Evolutionary conservation across 2,888 invertebrate genomes (phyloP).

Genomic region (Oxystoma pomonae): DNA sequence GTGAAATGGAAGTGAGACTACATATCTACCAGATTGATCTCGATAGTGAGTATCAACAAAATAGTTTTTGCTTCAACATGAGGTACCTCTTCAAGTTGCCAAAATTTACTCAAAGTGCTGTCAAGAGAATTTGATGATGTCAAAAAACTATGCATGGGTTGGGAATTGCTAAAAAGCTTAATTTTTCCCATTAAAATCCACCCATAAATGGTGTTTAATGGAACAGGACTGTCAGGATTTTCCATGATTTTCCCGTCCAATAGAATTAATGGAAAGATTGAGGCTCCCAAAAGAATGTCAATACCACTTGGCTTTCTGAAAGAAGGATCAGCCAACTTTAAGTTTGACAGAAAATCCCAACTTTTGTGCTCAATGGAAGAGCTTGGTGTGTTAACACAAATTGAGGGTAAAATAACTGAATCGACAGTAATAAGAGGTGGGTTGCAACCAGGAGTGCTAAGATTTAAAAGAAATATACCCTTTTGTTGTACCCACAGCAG

Average conservation of each 20-base stretch:
- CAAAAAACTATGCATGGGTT: neutral
- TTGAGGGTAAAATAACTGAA: constrained; percentile 1
- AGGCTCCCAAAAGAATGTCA: neutral
- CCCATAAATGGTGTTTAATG: neutral
- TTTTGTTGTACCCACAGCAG: neutral
- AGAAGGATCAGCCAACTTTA: neutral
- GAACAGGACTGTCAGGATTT: neutral
- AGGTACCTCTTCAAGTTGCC: neutral
- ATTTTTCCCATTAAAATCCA: neutral
- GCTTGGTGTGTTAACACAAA: constrained; percentile 1
- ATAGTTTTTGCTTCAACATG: neutral
- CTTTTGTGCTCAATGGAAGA: neutral
- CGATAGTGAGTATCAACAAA: neutral
- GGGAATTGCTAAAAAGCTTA: neutral
- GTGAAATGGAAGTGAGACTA: neutral
- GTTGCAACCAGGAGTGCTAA: neutral
- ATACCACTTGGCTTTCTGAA: neutral
- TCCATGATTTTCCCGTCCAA: too few species aligned
- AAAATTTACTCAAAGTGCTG: neutral
- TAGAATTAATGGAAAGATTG: too few species aligned
- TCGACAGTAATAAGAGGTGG: neutral
- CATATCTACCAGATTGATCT: neutral
- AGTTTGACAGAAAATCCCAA: neutral
- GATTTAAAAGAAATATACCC: neutral
- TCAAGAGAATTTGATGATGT: neutral